Evolutionary conservation across 2,888 invertebrate genomes (phyloP).

Genomic region (Drosophila colorata): DNA sequence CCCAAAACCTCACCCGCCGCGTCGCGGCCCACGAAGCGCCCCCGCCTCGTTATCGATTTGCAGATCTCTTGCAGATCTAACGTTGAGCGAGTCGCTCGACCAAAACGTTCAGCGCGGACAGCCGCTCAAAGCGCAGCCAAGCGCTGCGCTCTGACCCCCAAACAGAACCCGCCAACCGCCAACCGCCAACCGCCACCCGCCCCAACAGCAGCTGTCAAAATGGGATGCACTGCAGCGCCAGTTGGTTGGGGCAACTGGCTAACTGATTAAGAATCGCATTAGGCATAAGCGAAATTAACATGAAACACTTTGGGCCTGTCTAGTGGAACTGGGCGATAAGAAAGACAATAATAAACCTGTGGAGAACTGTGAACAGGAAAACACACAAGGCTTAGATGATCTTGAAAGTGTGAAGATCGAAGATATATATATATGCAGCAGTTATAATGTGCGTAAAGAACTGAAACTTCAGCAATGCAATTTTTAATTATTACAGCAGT

Average conservation of each 20-base stretch:
- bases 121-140: slow-evolving; percentile 52
- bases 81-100: slow-evolving; percentile 22
- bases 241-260: slow-evolving; percentile 3
- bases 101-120: slow-evolving; percentile 25
- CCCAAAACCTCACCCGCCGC: not conserved
- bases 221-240: slow-evolving; percentile 21
- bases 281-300: slow-evolving; percentile 16
- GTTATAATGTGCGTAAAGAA: no score
- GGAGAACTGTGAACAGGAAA: no score
- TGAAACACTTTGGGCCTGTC: slow-evolving; percentile 7
- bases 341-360: not conserved
- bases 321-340: slow-evolving; percentile 8
- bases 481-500: no score
- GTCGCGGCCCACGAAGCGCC: slow-evolving; percentile 24
- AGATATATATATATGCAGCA: not conserved
- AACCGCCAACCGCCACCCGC: slow-evolving; percentile 1
- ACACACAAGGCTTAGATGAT: not conserved
- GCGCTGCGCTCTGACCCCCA: slow-evolving; percentile 55
- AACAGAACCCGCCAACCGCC: not conserved
- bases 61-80: slow-evolving; percentile 35
- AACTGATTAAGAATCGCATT: slow-evolving; percentile 35
- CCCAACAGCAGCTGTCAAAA: slow-evolving; percentile 55
- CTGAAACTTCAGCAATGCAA: no score
- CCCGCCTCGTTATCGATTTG: slow-evolving; percentile 48
- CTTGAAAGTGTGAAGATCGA: not conserved